phyloP scores from a whole-genome alignment of 2,797 vertebrate species.

The Epinephelus coioides region DNA sequence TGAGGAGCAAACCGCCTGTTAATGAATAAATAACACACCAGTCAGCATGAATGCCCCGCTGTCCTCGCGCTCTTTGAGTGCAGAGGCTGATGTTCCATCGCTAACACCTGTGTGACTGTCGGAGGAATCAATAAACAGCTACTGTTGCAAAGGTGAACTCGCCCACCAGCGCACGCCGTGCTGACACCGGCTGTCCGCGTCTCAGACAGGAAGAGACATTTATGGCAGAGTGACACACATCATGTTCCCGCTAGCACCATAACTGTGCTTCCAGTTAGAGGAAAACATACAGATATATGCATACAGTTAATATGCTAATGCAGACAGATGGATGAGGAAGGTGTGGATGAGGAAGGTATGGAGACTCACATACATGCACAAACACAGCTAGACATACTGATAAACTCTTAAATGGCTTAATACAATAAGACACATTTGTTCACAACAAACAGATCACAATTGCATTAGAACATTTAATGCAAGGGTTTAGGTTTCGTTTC shows the following conservation, averaged over 20 bases:
- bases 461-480: neutral
- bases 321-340: constrained; percentile 31
- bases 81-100: constrained; percentile 62
- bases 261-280: neutral
- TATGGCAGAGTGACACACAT: constrained; percentile 6
- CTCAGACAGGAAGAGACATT: constrained; percentile 50
- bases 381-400: neutral
- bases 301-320: constrained; percentile 6
- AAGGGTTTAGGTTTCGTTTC: too few species aligned
- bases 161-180: constrained; percentile 12
- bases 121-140: constrained; percentile 69
- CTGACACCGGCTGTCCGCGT: constrained; percentile 21
- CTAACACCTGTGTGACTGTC: constrained; percentile 71
- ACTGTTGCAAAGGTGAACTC: constrained; percentile 65
- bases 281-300: constrained; percentile 16
- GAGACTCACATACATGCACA: constrained; percentile 17
- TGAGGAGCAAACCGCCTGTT: constrained; percentile 51
- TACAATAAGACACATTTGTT: neutral
- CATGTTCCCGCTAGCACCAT: constrained; percentile 12
- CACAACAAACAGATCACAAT: neutral
- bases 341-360: constrained; percentile 28
- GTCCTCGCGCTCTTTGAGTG: constrained; percentile 50
- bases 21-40: constrained; percentile 76
- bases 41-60: constrained; percentile 55
- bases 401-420: neutral